Evolutionary conservation across 2,888 invertebrate genomes (phyloP), one percentile per base, ranked within the genome.

Genomic region (Pseudeuparius sepicola): DNA sequence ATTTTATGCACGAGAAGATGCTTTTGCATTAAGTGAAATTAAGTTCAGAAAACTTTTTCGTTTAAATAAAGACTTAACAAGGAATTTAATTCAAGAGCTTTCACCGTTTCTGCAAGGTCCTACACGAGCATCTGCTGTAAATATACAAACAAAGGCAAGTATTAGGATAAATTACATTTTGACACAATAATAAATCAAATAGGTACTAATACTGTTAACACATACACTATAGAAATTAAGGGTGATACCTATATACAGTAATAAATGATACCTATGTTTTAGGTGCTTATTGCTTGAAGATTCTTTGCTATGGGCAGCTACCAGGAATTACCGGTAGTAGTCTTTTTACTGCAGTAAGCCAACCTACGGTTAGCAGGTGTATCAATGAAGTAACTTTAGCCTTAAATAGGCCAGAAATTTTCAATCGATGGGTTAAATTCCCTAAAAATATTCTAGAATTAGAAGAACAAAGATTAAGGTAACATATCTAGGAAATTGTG

Each of bases 241-340:
- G 7, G 6, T 20, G 6, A 20, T 20, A n/a, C n/a, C n/a, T n/a
- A n/a, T n/a, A n/a, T n/a, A n/a, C n/a, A n/a, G n/a, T n/a, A n/a
- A n/a, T n/a, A n/a, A n/a, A n/a, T n/a, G n/a, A n/a, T n/a, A 24
- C 20, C 16, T 20, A 17, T 31, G 20, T 20, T 20, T 20, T n/a
- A 20, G 20, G 20, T 20, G n/a, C 20, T 20, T 20, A n/a, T 20
- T 7, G 20, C 20, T 6, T n/a, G 6, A 7, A 6, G n/a, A 7
- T 20, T 20, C n/a, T 20, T 7, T 20, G 20, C 20, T 6, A 7
- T n/a, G 6, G 20, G 20, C n/a, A 20, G 20, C n/a, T 20, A 20
- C 20, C 20, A 31, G 12, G 31, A 31, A 14, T 12, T 29, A 17
- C 16, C 11, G 29, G 29, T 4, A 14, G 11, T 15, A 29, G 16